Evolutionary conservation across 2,888 invertebrate species (phyloP).

Genomic region (Rhingia rostrata): DNA sequence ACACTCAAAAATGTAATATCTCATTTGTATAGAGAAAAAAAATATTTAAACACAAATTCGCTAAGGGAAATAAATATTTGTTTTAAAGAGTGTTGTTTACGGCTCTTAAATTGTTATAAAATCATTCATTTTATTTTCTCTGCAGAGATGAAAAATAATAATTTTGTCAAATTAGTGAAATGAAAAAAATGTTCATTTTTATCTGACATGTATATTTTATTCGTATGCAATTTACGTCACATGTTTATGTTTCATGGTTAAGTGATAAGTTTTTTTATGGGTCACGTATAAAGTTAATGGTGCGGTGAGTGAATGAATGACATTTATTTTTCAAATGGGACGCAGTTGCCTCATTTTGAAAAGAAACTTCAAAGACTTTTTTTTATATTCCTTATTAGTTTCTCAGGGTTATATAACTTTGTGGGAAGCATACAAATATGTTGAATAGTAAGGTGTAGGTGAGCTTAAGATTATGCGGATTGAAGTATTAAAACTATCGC

Average conservation of each 20-base stretch:
- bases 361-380: too few relatives aligned
- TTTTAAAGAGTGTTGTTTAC: constrained; percentile 11
- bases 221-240: constrained; percentile 45
- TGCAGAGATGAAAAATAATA: background rate
- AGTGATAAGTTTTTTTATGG: constrained; percentile 12
- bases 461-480: too few relatives aligned
- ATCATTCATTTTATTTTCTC: background rate
- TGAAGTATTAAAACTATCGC: too few relatives aligned
- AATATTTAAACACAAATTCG: background rate
- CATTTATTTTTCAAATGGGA: constrained; percentile 4
- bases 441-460: too few relatives aligned
- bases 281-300: constrained; percentile 15
- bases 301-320: background rate
- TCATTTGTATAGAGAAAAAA: background rate
- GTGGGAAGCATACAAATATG: too few relatives aligned
- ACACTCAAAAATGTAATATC: background rate
- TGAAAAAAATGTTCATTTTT: constrained; percentile 19
- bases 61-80: background rate
- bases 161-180: background rate
- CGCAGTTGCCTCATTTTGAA: too few relatives aligned
- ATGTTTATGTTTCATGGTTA: constrained; percentile 8
- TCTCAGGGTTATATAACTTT: too few relatives aligned
- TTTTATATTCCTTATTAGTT: too few relatives aligned
- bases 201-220: background rate
- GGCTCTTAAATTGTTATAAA: background rate